Base-by-base conservation (phyloP, 2,888 invertebrate genomes). In the Timandra comae region DNA sequence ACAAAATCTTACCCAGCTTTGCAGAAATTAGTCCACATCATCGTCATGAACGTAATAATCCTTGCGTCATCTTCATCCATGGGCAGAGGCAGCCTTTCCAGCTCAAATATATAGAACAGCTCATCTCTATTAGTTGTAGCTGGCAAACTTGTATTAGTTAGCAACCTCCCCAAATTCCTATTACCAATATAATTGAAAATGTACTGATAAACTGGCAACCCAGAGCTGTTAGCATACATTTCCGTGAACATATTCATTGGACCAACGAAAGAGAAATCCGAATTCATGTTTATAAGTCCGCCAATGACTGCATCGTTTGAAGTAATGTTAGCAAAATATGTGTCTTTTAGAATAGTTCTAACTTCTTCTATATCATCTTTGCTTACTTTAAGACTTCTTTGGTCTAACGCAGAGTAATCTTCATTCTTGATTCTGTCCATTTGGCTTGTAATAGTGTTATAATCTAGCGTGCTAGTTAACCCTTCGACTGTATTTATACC, bases 401-500 rank as follows among this genome's bases (percentile, higher is more conserved):
- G 77, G 35, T 84, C 73, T 1, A 79, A 39, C 0, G 68, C 73
- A 6, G 77, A 65, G 22, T 60, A 70, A 29, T 85, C 79, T 45
- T 76, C 77, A 22, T 80, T 69, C 22, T 63, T 56, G 0, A 81
- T 71, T 41, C 81, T 54, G 10, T 81, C 71, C 58, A 76, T 72
- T 48, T 75, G 73, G 38, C 77, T 76, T 0, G 75, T 78, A 1
- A 81, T 68, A 0, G 80, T 78, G 20, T 73, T 60, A 31, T 75
- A 78, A 31, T 82, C 79, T 11, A 80, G 52, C 36, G 77, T 84
- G 27, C 75, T 72, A 0, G 81, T 72, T 1, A 88, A 43, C 0
- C 88, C 89, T 61, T 89, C 89, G 0, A 82, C 86, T 0, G 87
- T 86, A 30, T 84, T 88, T 0, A 88, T 59, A 0, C 89, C 89